Base-by-base conservation (phyloP, 2,888 invertebrate species). In the Heteromyza rotundicornis region DNA sequence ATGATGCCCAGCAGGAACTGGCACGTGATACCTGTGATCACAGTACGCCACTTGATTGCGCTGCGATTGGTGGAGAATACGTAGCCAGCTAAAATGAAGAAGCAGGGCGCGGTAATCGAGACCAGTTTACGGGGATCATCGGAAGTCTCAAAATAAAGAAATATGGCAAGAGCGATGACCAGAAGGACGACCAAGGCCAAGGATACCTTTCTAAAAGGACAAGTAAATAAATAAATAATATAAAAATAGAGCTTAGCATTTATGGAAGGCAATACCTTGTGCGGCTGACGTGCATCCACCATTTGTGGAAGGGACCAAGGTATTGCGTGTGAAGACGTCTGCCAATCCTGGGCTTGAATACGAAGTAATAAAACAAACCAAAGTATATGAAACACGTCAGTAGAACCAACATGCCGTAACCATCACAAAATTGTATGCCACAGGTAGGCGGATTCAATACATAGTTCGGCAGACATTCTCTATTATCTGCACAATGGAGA, bases 1-100 rank as follows among this genome's bases (percentile, higher is more conserved):
- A 96, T 70, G 1, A 97, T 74, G 0, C 95, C 97, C 62, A 98
- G 88, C 2, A 89, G 61, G 75, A 97, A 93, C 84, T 98, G 98
- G 7, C 96, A 83, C 0, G 89, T 84, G 19, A 96, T 83, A 0
- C 96, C 97, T 74, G 89, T 89, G 19, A 90, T 74, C 0, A 97
- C 92, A 0, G 91, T 89, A 3, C 90, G 86, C 96, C 96, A 95
- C 63, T 87, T 87, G 2, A 94, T 85, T 86, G 79, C 85, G 77
- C 66, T 83, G 71, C 61, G 87, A 86, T 89, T 83, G 57, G 86
- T 86, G 2, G 90, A 90, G 72, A 89, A 87, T 5, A 88, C 40
- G 74, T 86, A 89, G n/a, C 90, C 89, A 20, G 88, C 72, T 0
- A 87, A 16, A 19, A 94, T 73, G 36, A 95, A 86, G 12, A 88